Conservation (phyloP, 2,113 vertebrate species). For the Dasypus novemcinctus region DNA sequence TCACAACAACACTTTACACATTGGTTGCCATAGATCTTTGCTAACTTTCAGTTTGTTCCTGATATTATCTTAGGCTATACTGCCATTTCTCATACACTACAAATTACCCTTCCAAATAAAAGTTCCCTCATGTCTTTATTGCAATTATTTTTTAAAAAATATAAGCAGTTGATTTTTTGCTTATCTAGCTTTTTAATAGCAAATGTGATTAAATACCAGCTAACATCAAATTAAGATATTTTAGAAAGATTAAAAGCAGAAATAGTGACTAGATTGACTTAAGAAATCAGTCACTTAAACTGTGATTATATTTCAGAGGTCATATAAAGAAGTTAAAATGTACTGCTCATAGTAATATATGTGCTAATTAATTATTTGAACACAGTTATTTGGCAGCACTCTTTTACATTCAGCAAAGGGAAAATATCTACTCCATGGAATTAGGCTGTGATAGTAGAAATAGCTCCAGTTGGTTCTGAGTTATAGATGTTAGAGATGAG, state of each 20-base stretch:
- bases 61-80: too few relatives aligned
- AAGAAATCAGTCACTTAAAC: neutral
- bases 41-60: too few relatives aligned
- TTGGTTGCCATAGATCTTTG: too few relatives aligned
- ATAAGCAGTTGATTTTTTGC: neutral
- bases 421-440: neutral
- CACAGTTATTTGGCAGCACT: neutral
- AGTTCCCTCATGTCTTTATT: neutral
- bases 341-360: neutral
- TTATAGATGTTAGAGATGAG: neutral
- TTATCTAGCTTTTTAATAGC: conserved; percentile 1
- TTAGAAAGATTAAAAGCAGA: conserved; percentile 2
- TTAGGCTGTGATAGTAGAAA: neutral
- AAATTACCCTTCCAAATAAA: neutral
- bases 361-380: neutral
- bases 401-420: neutral
- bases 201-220: neutral
- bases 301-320: neutral
- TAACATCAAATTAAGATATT: neutral
- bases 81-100: too few relatives aligned
- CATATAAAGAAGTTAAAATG: neutral
- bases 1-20: neutral
- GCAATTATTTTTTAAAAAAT: neutral
- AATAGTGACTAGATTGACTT: neutral
- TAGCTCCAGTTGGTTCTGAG: neutral